Conservation (phyloP, 2,888 invertebrate species). For the Pelosia muscerda region DNA sequence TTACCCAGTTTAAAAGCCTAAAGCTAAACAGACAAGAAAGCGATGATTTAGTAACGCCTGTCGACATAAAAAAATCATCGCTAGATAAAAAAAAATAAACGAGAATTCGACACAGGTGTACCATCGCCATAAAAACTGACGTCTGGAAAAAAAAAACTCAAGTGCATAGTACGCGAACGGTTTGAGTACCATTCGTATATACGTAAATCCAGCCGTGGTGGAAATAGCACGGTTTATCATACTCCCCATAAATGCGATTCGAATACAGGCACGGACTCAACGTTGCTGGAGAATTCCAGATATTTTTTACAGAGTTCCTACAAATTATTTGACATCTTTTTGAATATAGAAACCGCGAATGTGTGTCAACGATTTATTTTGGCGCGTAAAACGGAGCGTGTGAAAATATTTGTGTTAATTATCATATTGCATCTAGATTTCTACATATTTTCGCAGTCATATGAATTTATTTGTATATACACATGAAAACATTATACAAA, state of each 20-base stretch:
- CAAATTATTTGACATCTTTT: constrained; percentile 10
- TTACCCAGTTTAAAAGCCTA: not conserved
- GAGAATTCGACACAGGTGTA: not conserved
- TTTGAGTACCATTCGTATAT: constrained; percentile 39
- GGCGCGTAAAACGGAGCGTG: constrained; percentile 15
- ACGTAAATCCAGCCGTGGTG: constrained; percentile 56
- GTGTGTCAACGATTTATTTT: constrained; percentile 14
- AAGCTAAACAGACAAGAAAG: not conserved
- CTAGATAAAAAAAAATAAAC: constrained; percentile 1
- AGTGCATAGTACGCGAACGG: constrained; percentile 43
- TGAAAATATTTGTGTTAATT: constrained; percentile 29
- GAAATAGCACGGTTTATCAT: constrained; percentile 80
- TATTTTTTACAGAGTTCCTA: constrained; percentile 11
- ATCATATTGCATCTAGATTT: not conserved
- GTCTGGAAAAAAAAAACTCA: constrained; percentile 36
- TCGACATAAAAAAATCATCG: not conserved
- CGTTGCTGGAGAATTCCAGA: constrained; percentile 69
- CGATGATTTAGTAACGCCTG: not conserved
- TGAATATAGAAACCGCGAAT: not conserved
- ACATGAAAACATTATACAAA: constrained; percentile 8
- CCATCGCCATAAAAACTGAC: not conserved
- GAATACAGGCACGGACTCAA: constrained; percentile 71
- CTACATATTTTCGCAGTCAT: not conserved
- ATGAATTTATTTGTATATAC: not conserved
- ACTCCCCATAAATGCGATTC: constrained; percentile 75